phyloP scores from a whole-genome alignment of 2,888 invertebrate species.

The Amphipoea oculea region DNA sequence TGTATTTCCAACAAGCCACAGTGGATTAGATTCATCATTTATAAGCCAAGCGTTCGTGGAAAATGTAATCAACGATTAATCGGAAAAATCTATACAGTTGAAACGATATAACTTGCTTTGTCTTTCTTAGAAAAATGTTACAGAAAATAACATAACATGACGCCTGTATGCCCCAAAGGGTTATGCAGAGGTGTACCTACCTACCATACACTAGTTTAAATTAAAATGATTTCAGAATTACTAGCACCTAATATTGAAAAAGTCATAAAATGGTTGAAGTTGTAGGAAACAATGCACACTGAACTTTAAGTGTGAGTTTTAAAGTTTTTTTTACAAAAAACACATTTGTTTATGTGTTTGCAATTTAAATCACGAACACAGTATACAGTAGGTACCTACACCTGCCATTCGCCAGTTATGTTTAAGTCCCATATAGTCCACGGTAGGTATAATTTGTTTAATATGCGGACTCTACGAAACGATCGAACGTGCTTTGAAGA shows the following conservation, averaged over 20 bases:
- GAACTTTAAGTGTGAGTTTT: no score
- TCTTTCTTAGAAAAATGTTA: conserved; percentile 31
- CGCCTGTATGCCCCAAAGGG: neutral
- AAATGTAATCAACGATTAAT: conserved; percentile 41
- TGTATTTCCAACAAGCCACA: conserved; percentile 15
- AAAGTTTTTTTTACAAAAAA: neutral
- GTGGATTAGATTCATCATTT: conserved; percentile 16
- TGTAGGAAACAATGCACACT: neutral
- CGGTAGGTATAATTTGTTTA: neutral
- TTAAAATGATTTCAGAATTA: no score
- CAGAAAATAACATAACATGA: neutral
- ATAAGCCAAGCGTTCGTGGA: conserved; percentile 33
- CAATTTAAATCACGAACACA: neutral
- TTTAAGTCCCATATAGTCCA: neutral
- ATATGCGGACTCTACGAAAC: neutral
- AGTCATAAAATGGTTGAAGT: neutral
- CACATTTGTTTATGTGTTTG: neutral
- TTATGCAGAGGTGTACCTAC: neutral
- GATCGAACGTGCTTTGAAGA: no score
- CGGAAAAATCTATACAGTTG: conserved; percentile 12
- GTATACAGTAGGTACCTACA: no score
- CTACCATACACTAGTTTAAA: neutral
- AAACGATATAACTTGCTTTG: neutral
- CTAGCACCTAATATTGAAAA: neutral
- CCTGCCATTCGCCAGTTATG: neutral